Conservation (phyloP, 2,797 vertebrate genomes). For the Melanotaenia trifasciata region DNA sequence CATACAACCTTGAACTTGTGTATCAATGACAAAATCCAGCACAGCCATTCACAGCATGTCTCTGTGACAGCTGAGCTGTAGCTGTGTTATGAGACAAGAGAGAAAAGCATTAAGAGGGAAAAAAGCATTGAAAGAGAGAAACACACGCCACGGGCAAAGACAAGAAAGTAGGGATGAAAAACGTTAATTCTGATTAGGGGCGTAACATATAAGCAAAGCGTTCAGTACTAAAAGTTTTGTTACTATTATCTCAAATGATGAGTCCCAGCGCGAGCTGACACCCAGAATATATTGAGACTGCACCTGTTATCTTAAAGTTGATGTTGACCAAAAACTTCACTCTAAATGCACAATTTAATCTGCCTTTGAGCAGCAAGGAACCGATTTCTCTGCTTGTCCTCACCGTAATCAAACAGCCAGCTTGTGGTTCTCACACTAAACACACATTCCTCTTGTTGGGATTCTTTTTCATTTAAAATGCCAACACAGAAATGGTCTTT, state of each 20-base stretch:
- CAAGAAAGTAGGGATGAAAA: background rate
- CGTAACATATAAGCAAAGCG: too few species aligned
- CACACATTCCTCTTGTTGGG: background rate
- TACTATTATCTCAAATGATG: background rate
- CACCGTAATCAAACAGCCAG: background rate
- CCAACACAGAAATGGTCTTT: background rate
- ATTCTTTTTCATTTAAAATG: background rate
- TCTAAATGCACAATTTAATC: background rate
- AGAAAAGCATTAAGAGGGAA: constrained; percentile 34
- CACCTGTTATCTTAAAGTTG: background rate
- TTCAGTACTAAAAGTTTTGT: background rate
- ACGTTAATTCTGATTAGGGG: too few species aligned
- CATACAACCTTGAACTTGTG: constrained; percentile 31
- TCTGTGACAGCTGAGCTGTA: constrained; percentile 45
- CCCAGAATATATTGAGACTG: background rate
- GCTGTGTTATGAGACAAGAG: constrained; percentile 28
- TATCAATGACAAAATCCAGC: constrained; percentile 40
- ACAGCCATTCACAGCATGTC: constrained; percentile 46
- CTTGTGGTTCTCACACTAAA: background rate
- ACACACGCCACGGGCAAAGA: background rate
- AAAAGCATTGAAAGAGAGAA: constrained; percentile 11
- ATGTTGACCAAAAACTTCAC: background rate
- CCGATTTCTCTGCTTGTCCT: background rate
- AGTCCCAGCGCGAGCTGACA: background rate
- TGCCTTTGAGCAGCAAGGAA: background rate